Evolutionary conservation across 1,140 invertebrate genomes (phyloP).

Genomic region (Aphaenogaster rudis): DNA sequence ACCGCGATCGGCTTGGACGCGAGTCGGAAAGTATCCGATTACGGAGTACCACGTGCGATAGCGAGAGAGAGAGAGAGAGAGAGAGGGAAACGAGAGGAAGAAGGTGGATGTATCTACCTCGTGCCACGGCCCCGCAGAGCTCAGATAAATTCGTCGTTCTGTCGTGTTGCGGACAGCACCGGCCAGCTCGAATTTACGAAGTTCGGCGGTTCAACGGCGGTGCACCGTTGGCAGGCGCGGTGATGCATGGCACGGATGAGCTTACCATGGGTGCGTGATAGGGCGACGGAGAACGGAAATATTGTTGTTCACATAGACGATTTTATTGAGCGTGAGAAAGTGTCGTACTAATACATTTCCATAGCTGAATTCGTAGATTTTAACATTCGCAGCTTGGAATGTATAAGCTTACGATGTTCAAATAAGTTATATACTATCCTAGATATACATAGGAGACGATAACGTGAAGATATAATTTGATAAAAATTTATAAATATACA

Average conservation of each 20-base stretch:
- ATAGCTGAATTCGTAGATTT: background rate
- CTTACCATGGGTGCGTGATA: conserved; percentile 34
- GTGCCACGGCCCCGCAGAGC: conserved; percentile 43
- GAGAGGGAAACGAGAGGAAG: background rate
- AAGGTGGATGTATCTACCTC: conserved; percentile 45
- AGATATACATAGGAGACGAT: background rate
- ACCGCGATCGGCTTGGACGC: conserved; percentile 76
- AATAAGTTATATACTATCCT: background rate
- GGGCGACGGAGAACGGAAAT: conserved; percentile 8
- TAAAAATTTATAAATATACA: background rate
- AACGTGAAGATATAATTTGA: background rate
- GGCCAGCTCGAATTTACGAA: conserved; percentile 75
- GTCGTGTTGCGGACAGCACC: conserved; percentile 72
- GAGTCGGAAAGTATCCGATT: conserved; percentile 82
- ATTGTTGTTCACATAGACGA: conserved; percentile 39
- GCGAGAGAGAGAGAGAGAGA: conserved; percentile 16
- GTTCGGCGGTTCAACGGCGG: conserved; percentile 61
- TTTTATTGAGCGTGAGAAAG: conserved; percentile 11
- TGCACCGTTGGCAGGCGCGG: conserved; percentile 18
- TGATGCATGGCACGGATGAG: conserved; percentile 50
- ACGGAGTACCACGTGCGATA: conserved; percentile 62
- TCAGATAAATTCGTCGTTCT: conserved; percentile 82
- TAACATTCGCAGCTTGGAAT: background rate
- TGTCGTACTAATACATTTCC: background rate
- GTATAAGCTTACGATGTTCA: background rate